A percentile compares a stretch with the other conserved stretches of the same genome.
phyloP scores from a whole-genome alignment of 2,797 vertebrate species.

The Eulemur albifrons region DNA sequence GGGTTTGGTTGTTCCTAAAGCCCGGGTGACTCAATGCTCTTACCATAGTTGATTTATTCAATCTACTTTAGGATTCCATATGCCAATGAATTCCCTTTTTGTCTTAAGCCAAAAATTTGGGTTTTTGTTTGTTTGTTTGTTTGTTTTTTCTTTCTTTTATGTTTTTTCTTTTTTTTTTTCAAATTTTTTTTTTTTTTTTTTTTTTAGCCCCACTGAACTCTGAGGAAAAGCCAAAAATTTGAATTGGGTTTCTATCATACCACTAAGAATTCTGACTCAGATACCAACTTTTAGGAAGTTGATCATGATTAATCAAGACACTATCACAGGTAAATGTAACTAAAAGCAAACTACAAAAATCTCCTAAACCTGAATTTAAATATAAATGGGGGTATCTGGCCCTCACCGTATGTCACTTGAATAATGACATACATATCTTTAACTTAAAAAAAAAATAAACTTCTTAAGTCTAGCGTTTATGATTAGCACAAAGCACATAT shows the following conservation, averaged over 20 bases:
- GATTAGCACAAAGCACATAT: conserved; percentile 20
- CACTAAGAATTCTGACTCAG: neutral
- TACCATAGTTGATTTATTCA: neutral
- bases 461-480: neutral
- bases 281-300: neutral
- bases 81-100: neutral
- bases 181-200: too few species aligned
- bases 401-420: neutral
- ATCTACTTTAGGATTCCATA: neutral
- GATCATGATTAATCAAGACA: neutral
- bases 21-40: neutral
- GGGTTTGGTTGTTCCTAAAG: neutral
- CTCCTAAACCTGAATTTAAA: neutral
- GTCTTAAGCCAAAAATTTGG: neutral
- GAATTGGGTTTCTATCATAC: neutral
- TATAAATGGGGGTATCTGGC: neutral
- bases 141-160: too few species aligned
- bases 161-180: too few species aligned
- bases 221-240: neutral
- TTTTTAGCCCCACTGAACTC: too few species aligned
- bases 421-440: neutral
- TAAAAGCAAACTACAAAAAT: conserved; percentile 4
- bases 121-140: too few species aligned
- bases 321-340: neutral
- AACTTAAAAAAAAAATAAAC: conserved; percentile 31